phyloP scores from a whole-genome alignment of 2,888 invertebrate genomes.

The Rhodophaea formosa region DNA sequence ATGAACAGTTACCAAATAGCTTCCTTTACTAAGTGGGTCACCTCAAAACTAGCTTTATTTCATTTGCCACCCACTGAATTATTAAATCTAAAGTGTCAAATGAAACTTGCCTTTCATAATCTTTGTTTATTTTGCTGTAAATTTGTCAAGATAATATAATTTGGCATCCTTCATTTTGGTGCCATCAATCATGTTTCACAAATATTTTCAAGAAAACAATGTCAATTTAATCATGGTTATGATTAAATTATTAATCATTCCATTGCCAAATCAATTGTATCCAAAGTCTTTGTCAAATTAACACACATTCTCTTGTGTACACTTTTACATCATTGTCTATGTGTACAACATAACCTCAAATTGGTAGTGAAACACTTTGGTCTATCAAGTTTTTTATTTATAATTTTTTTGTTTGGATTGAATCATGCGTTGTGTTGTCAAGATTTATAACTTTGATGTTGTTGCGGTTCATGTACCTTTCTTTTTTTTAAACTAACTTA shows the following conservation, averaged over 20 bases:
- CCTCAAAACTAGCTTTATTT: neutral
- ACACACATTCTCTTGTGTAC: neutral
- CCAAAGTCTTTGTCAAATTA: too few species aligned
- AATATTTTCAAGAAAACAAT: neutral
- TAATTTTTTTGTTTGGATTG: too few species aligned
- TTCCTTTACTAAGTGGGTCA: constrained; percentile 2
- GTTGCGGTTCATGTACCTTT: too few species aligned
- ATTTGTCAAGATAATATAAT: neutral
- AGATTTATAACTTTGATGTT: too few species aligned
- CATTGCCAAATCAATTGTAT: neutral
- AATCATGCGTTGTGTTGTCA: too few species aligned
- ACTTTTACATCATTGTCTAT: neutral
- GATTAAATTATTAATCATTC: neutral
- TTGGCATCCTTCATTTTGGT: neutral
- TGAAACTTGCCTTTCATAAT: neutral
- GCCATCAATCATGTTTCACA: neutral
- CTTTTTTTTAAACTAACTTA: too few species aligned
- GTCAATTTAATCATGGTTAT: neutral
- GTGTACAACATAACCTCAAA: neutral
- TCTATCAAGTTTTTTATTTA: too few species aligned
- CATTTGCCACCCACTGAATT: neutral
- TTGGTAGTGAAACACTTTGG: neutral
- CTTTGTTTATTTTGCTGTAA: neutral
- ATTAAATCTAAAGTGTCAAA: neutral
- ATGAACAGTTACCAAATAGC: constrained; percentile 26